Evolutionary conservation across 1,140 invertebrate genomes (phyloP).

Genomic region (Drosophila sucinea): DNA sequence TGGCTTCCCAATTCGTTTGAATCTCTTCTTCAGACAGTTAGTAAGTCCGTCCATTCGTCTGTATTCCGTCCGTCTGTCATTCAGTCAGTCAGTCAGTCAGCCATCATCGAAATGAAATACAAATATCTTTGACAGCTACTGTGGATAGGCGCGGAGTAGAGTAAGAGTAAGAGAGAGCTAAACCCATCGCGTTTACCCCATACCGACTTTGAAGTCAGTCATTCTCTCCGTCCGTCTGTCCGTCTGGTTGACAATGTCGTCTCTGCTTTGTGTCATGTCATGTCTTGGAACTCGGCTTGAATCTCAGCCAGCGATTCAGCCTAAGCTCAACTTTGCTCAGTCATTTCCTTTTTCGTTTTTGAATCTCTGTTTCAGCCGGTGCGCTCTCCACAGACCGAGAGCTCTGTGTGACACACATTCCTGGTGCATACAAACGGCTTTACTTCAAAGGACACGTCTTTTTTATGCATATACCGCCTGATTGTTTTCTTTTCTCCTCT

Average conservation of each 20-base stretch:
- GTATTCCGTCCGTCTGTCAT: conserved; percentile 31
- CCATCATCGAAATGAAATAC: conserved; percentile 71
- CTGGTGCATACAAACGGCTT: conserved; percentile 48
- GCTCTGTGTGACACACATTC: conserved; percentile 70
- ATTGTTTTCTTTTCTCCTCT: background rate
- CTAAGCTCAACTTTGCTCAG: conserved; percentile 37
- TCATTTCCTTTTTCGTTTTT: conserved; percentile 74
- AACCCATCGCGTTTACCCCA: conserved; percentile 32
- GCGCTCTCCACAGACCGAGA: too few species aligned
- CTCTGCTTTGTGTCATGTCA: conserved; percentile 57
- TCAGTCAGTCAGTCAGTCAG: conserved; percentile 51
- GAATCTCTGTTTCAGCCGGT: background rate
- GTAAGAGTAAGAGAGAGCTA: conserved; percentile 22
- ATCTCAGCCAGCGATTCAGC: conserved; percentile 32
- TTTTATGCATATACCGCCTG: conserved; percentile 7
- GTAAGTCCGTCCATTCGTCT: conserved; percentile 39
- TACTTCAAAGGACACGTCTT: conserved; percentile 66
- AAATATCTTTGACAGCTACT: conserved; percentile 80
- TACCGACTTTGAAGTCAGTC: conserved; percentile 73
- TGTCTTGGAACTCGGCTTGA: conserved; percentile 58
- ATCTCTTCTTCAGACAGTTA: conserved; percentile 40
- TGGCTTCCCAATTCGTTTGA: conserved; percentile 63
- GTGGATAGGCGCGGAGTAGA: conserved; percentile 38
- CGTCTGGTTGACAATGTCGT: conserved; percentile 54
- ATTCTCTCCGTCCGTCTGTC: conserved; percentile 34